Base-by-base conservation (phyloP, 2,888 invertebrate genomes). In the Azorinus chamasolen region DNA sequence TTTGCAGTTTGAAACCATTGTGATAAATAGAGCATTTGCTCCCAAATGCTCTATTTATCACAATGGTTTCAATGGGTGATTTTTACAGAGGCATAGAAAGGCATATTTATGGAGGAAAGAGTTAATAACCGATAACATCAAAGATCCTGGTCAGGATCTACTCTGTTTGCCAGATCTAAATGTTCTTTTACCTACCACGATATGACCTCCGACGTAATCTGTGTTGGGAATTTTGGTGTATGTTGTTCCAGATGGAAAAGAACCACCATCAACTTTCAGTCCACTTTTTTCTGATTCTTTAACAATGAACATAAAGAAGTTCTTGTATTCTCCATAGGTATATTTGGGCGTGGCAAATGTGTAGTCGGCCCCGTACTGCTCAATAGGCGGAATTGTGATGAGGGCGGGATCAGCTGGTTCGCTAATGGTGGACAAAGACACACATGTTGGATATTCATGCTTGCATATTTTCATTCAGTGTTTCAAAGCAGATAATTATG, bases 371-470 rank as follows among this genome's bases (percentile, higher is more conserved):
- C 70, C 79, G 54, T 83, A 89, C 51, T 89, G 90, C 53, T 83
- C 76, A 25, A 83, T 64, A 2, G 89, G 87, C 2, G 87, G 86
- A 8, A 89, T 79, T 1, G 85, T 71, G 18, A 84, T 77, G 82
- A 90, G 79, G 46, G 87, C 77, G 5, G 90, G 89, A 64, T 90
- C 90, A 1, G 82, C 65, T 18, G 71, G 58, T 43, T 83, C 83
- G 2, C 55, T 58, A 24, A n/a, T 32, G 32, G 32, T 6, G 10
- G 32, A 32, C 32, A 32, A 32, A n/a, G n/a, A n/a, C n/a, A n/a
- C n/a, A n/a, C n/a, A n/a, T n/a, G n/a, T n/a, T n/a, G n/a, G n/a
- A n/a, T n/a, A n/a, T n/a, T n/a, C n/a, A n/a, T n/a, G n/a, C n/a
- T n/a, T n/a, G n/a, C n/a, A n/a, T n/a, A n/a, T n/a, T n/a, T n/a